Base-by-base conservation (phyloP, 1,140 invertebrate genomes). In the Lasioglossum baleicum region DNA sequence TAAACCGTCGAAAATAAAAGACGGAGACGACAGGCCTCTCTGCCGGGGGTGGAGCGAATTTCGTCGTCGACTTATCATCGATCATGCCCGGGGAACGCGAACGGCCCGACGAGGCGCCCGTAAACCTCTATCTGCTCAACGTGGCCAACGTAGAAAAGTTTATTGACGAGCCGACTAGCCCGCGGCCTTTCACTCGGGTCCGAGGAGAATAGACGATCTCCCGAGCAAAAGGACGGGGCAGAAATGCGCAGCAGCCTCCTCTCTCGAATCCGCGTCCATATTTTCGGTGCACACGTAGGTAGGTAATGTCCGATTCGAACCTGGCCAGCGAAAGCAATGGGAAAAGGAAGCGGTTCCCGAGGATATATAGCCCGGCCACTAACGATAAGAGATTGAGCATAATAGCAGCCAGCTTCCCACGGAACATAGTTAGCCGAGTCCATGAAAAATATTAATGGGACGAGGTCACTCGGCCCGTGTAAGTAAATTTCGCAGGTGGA, bases 391-490 rank as follows among this genome's bases (percentile, higher is more conserved):
- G 88, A 89, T 90, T 85, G 86, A 87, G 87, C 83, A 90, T 90
- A 91, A 91, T 91, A 90, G 90, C 75, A 81, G 84, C 60, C 84
- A 78, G 81, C 86, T 85, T 90, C 81, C 83, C 83, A 80, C 87
- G 83, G 84, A 81, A 87, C 83, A 87, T 88, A 89, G 88, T 90
- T 83, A 88, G 63, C 78, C 79, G 75, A 77, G 81, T 83, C 85
- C 80, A 85, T 91, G 89, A 92, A 92, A 92, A 92, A 92, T 92
- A 91, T 88, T 90, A 90, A 91, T 91, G 89, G 89, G 86, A 89
- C 84, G 85, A 86, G 89, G 90, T 90, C 88, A 89, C 80, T 78
- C 86, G 73, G 81, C 76, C 83, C 75, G 73, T 82, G 82, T 84
- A 89, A 89, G 89, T 91, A 90, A 92, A 92, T 92, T 92, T 92